Conservation (phyloP, 2,888 invertebrate species). For the Craniophora ligustri region DNA sequence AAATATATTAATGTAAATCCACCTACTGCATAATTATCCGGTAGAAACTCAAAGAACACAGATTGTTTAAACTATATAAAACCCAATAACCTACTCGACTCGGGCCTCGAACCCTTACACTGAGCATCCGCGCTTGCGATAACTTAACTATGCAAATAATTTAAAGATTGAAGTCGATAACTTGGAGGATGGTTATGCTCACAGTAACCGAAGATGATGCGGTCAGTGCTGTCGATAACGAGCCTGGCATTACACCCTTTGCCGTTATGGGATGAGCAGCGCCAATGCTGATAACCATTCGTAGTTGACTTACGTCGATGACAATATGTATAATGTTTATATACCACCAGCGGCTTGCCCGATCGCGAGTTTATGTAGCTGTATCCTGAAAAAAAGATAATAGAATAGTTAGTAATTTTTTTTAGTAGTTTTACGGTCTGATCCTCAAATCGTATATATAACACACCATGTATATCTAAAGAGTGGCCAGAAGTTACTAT, state of each 20-base stretch:
- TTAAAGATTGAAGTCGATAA: neutral
- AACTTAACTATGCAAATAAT: neutral
- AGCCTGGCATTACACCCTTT: constrained; percentile 33
- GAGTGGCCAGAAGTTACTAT: no score
- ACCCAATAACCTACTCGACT: no score
- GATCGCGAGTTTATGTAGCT: neutral
- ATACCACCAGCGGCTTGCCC: constrained; percentile 4
- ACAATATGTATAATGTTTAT: constrained; percentile 11
- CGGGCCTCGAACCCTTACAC: no score
- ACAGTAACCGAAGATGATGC: constrained; percentile 7
- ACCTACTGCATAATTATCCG: no score
- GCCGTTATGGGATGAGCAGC: constrained; percentile 32
- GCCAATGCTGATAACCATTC: constrained; percentile 23
- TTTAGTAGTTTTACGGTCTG: no score
- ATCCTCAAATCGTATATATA: no score
- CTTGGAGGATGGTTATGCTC: constrained; percentile 23
- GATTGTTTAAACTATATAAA: no score
- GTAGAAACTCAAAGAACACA: no score
- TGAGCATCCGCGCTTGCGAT: no score
- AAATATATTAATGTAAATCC: no score
- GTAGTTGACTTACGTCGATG: neutral
- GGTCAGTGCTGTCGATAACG: neutral
- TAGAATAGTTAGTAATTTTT: neutral
- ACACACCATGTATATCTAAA: no score
- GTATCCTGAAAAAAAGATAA: constrained; percentile 4